Base-by-base conservation (phyloP, 2,888 invertebrate genomes). In the Torymus aiolomorphi region DNA sequence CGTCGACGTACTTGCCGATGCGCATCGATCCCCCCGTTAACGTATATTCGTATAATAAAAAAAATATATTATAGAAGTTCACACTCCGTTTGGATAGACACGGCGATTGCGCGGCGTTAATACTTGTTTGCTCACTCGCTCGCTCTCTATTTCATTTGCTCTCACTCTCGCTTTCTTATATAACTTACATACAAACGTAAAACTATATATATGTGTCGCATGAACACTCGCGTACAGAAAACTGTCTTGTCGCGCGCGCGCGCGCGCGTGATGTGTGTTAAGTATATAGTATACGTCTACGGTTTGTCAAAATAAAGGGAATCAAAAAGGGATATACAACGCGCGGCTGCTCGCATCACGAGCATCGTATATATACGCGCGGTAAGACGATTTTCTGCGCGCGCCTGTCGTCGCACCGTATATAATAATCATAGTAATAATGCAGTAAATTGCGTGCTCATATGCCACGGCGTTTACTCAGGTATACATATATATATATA, bases 381-480 rank as follows among this genome's bases (percentile, higher is more conserved):
- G 62, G 62, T 70, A 56, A 76, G 54, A 69, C 54, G 62, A 42
- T 62, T 69, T 75, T 69, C 65, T 42, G 52, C 11, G 20, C 18
- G 69, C 57, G 51, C 24, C 52, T 56, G 11, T 65, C 18, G 51
- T 56, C 54, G 54, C 16, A 52, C 62, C 59, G 31, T 18, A 57
- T 42, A 54, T 20, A 56, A 82, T 14, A 80, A 77, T 81, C 72
- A 80, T 80, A 82, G 76, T 67, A 78, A 69, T 65, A 83, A 80
- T 66, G 67, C n/a, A 61, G 57, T 78, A 82, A 83, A 81, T 83
- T 79, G 81, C 80, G 77, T 75, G 82, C 8, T 42, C 8, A 42
- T 82, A 82, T 24, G 83, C 80, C 72, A 82, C 81, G 82, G 80
- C 69, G 72, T 80, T 84, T 65, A 71, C 74, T 83, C 75, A 71